phyloP scores from a whole-genome alignment of 2,113 vertebrate genomes.

The Gnathonemus echidnorhynchus region DNA sequence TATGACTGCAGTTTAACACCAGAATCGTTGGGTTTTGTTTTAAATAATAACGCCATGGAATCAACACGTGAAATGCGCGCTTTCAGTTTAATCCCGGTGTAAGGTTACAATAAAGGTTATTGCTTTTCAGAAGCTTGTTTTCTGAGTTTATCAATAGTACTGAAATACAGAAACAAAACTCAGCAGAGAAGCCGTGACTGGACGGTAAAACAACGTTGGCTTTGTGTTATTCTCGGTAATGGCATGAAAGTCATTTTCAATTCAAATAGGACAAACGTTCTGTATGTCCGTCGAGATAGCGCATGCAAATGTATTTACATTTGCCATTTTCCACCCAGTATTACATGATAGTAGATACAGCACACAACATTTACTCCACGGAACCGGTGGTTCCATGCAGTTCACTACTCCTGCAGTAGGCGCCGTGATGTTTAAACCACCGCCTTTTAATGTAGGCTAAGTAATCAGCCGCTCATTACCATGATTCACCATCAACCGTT shows the following conservation, averaged over 20 bases:
- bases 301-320: slow-evolving; percentile 32
- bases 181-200: background rate
- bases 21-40: background rate
- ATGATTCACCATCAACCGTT: background rate
- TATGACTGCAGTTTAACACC: background rate
- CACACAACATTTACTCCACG: background rate
- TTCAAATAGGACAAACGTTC: slow-evolving; percentile 30
- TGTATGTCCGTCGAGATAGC: slow-evolving; percentile 9
- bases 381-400: background rate
- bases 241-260: slow-evolving; percentile 27
- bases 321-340: background rate
- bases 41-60: background rate
- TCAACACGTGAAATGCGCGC: background rate
- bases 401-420: background rate
- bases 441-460: background rate
- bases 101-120: background rate
- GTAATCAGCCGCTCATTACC: background rate
- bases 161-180: background rate
- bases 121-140: background rate
- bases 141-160: slow-evolving; percentile 23
- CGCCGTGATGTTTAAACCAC: background rate
- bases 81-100: background rate
- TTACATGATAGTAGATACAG: background rate
- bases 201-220: background rate
- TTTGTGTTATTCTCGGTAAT: background rate